A percentile compares a stretch with the other conserved stretches of the same genome.
phyloP scores from a whole-genome alignment of 2,113 vertebrate genomes.

The Deroptyus accipitrinus region DNA sequence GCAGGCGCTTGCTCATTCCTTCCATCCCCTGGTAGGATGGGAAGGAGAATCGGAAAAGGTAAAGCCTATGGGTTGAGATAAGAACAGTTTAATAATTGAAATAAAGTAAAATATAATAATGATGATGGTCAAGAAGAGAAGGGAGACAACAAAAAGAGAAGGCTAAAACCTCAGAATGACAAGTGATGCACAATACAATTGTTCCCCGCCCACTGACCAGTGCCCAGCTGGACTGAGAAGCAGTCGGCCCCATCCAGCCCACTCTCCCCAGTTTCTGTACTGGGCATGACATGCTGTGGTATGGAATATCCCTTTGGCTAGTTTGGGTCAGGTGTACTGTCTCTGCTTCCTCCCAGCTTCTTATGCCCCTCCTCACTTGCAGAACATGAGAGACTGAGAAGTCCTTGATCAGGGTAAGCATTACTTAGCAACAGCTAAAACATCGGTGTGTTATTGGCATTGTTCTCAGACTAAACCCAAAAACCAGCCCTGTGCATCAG shows the following conservation, averaged over 20 bases:
- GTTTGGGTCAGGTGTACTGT: neutral
- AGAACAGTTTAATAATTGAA: neutral
- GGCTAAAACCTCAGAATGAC: neutral
- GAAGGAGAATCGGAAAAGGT: neutral
- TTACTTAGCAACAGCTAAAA: neutral
- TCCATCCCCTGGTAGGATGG: neutral
- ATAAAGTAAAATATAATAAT: neutral
- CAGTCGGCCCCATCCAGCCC: neutral
- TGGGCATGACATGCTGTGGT: neutral
- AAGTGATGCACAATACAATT: neutral
- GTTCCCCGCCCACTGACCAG: neutral
- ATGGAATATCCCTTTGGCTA: neutral
- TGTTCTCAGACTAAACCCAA: neutral
- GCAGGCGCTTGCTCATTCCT: neutral
- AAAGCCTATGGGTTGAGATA: neutral
- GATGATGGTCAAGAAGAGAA: neutral
- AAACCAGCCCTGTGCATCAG: neutral
- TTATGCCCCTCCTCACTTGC: neutral
- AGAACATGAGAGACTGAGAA: neutral
- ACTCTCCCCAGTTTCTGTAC: fast-evolving
- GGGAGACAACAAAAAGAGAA: neutral
- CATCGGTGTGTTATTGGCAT: fast-evolving
- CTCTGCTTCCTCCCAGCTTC: neutral
- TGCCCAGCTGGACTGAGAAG: neutral
- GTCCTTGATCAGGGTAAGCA: neutral